These are phyloP conservation scores for Hydrolagus colliei DNA, from an alignment of 2,797 vertebrate species.

Conservation along the genomic window DNA sequence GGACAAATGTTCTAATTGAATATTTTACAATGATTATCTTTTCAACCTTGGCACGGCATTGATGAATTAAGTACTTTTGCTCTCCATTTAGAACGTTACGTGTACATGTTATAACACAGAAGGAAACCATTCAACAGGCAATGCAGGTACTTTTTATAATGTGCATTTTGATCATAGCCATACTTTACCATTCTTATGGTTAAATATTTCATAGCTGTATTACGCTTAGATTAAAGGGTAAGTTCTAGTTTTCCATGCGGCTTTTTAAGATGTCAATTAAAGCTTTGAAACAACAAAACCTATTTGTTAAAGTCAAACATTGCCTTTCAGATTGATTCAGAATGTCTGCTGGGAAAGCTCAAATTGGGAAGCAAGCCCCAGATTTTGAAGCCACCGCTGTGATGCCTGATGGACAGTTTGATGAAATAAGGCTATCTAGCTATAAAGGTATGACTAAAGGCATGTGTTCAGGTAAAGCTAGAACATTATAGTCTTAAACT, in stretches of 20 bases:
- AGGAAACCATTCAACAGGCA: not conserved
- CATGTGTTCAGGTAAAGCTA: not conserved
- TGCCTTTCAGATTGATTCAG: slow-evolving; percentile 48
- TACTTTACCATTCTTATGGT: not conserved
- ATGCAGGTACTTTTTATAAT: not conserved
- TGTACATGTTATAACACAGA: too few species aligned
- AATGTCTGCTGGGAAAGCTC: slow-evolving; percentile 89
- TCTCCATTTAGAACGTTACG: not conserved
- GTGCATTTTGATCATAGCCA: not conserved
- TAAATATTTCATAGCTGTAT: not conserved
- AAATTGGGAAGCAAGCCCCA: slow-evolving; percentile 83
- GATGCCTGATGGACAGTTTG: slow-evolving; percentile 88
- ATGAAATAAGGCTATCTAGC: slow-evolving; percentile 77
- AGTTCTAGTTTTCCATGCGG: too few species aligned
- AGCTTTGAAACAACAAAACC: not conserved
- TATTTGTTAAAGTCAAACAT: not conserved
- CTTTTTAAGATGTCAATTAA: not conserved
- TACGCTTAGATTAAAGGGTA: not conserved
- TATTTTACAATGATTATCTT: not conserved
- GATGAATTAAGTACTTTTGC: not conserved
- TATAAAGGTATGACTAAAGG: slow-evolving; percentile 74
- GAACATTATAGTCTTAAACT: not conserved
- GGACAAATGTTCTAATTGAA: too few species aligned
- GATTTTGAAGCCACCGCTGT: slow-evolving; percentile 88
- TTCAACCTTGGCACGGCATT: not conserved